Base-by-base conservation (phyloP, 2,888 invertebrate genomes). In the Drosophila bunnanda region DNA sequence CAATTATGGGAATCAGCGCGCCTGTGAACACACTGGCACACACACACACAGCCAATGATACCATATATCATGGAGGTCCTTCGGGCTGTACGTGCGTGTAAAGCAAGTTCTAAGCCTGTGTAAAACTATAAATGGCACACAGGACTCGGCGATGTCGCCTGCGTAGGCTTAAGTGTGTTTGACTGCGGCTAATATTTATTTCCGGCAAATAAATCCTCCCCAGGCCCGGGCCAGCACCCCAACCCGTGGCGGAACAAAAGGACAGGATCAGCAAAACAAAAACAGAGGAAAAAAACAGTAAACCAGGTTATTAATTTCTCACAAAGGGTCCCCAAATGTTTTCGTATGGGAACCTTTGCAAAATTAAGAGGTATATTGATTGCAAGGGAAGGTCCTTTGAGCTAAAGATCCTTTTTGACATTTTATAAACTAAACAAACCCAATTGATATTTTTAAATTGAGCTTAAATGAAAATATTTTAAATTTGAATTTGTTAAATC, bases 161-260 rank as follows among this genome's bases (percentile, higher is more conserved):
- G 62, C 78, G 74, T 81, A 80, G 85, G 86, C 88, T 88, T 86
- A 88, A 79, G 77, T 82, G 78, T 88, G 82, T 89, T 83, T 86
- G 86, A 79, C 82, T 88, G 87, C 80, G 84, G 89, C 87, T 87
- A 89, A 85, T 87, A 87, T 88, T 85, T 85, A 83, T 87, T 89
- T 88, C 85, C 88, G 81, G 80, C 88, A 89, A 88, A 88, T 88
- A 88, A 88, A 88, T 88, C 87, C 87, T 81, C 70, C 55, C 48
- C 34, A 41, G 55, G 54, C 73, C 57, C 60, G 22, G 28, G 53
- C 25, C 59, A 44, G 56, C 50, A 20, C 60, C 52, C 69, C 64
- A 25, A 12, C 20, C 56, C 48, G 15, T 15, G n/a, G 32, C 56
- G 34, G 38, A 50, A 56, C 52, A 62, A 75, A 72, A 76, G 48